These are phyloP conservation scores for Leptinotarsa rubiginosa DNA, from an alignment of 2,888 invertebrate genomes.

Conservation along the genomic window DNA sequence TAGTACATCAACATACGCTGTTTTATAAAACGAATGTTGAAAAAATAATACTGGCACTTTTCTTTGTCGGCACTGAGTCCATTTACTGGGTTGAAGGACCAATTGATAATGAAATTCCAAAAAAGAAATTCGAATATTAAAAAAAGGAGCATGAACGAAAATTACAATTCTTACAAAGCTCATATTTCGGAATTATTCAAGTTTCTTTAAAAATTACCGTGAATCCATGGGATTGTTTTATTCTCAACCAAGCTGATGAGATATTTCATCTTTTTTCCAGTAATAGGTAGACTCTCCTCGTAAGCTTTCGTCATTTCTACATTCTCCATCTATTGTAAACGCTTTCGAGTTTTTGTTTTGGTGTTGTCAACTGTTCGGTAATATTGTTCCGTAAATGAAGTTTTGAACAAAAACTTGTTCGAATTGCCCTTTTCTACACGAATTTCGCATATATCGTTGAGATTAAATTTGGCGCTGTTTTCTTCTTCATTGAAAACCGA, in stretches of 20 bases:
- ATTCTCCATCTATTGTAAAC: constrained; percentile 1
- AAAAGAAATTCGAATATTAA: constrained; percentile 14
- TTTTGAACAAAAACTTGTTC: background rate
- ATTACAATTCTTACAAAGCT: constrained; percentile 8
- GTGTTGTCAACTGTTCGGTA: background rate
- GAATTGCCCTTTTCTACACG: background rate
- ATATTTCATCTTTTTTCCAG: constrained; percentile 14
- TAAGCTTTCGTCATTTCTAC: constrained; percentile 20
- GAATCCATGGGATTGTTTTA: constrained; percentile 13
- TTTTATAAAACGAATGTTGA: constrained; percentile 10
- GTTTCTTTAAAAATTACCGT: constrained; percentile 11
- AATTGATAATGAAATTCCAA: constrained; percentile 5
- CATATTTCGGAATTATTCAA: constrained; percentile 16
- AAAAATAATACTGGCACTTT: constrained; percentile 15
- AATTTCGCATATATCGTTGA: background rate
- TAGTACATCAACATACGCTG: background rate
- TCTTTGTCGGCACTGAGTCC: background rate
- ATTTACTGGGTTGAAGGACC: constrained; percentile 9
- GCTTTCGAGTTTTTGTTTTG: background rate
- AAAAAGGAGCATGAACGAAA: constrained; percentile 18
- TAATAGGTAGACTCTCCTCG: background rate
- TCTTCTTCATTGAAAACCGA: constrained; percentile 1
- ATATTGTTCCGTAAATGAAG: background rate
- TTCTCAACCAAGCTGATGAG: constrained; percentile 19
- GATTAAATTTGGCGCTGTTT: background rate